A percentile compares a stretch with the other conserved stretches of the same genome.
These are phyloP conservation scores for Tympanoctomys barrerae DNA, from an alignment of 2,797 vertebrate genomes.

Conservation along the genomic window DNA sequence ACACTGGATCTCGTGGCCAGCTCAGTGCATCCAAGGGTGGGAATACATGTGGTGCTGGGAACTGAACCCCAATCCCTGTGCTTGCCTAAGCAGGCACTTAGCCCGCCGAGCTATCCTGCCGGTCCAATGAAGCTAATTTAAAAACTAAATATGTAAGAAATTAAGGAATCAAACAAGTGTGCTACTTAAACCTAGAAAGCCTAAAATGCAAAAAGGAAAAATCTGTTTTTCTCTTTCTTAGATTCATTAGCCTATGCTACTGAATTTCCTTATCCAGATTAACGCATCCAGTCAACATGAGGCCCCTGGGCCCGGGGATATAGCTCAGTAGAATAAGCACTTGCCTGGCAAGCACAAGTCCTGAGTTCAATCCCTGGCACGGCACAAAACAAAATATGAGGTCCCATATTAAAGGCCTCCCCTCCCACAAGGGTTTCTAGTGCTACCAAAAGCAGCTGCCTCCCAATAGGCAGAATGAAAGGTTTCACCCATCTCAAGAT, in stretches of 20 bases:
- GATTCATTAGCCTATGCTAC: not conserved
- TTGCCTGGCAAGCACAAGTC: too few relatives aligned
- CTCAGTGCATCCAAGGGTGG: too few relatives aligned
- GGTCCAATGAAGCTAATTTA: not conserved
- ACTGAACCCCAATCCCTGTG: too few relatives aligned
- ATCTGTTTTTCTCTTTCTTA: not conserved
- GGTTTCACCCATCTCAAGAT: not conserved
- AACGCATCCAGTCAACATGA: not conserved
- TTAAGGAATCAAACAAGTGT: not conserved
- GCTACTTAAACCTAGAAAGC: not conserved
- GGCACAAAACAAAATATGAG: not conserved
- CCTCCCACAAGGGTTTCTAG: not conserved
- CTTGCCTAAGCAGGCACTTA: too few relatives aligned
- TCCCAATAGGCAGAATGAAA: not conserved
- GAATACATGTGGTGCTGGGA: too few relatives aligned
- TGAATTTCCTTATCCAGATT: not conserved
- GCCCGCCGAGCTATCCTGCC: too few relatives aligned
- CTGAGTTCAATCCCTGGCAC: too few relatives aligned
- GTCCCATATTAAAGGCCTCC: not conserved
- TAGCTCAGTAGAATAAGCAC: too few relatives aligned
- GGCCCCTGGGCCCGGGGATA: too few relatives aligned
- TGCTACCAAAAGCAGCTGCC: not conserved
- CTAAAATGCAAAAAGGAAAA: not conserved
- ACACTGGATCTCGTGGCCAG: too few relatives aligned
- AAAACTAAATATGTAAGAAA: constrained; percentile 41